Evolutionary conservation across 2,888 invertebrate species (phyloP).

Genomic region (Trichopoda pennipes): DNA sequence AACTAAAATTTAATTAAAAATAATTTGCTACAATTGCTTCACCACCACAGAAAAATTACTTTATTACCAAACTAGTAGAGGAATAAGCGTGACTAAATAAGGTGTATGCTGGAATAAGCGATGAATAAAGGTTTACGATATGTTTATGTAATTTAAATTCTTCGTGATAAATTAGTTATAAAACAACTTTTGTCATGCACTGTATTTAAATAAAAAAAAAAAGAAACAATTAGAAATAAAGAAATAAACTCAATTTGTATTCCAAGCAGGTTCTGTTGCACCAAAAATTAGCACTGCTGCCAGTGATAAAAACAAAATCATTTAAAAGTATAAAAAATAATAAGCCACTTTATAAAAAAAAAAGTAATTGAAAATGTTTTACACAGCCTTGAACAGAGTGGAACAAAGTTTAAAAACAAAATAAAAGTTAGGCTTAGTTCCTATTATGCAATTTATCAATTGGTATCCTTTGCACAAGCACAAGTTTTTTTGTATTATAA

Average conservation of each 20-base stretch:
- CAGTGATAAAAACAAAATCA: not conserved
- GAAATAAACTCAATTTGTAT: conserved; percentile 6
- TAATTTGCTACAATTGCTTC: too few relatives aligned
- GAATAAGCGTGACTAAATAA: too few relatives aligned
- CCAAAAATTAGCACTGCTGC: conserved; percentile 7
- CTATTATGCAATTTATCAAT: conserved; percentile 12
- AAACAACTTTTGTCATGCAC: not conserved
- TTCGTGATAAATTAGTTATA: too few relatives aligned
- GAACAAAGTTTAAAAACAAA: not conserved
- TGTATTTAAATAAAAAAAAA: not conserved
- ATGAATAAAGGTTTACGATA: too few relatives aligned
- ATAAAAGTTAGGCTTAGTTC: not conserved
- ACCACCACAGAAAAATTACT: too few relatives aligned
- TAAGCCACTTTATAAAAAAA: not conserved
- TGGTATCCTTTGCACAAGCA: conserved; percentile 24
- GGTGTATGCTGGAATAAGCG: too few relatives aligned
- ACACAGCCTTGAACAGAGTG: not conserved
- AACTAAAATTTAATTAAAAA: too few relatives aligned
- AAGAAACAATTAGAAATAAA: not conserved
- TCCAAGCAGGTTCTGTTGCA: not conserved
- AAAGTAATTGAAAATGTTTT: not conserved
- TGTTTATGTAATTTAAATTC: too few relatives aligned
- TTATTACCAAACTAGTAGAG: too few relatives aligned
- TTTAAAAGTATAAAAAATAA: not conserved
- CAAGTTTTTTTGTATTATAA: conserved; percentile 20